phyloP scores from a whole-genome alignment of 2,797 vertebrate species.

The Bovichtus variegatus region DNA sequence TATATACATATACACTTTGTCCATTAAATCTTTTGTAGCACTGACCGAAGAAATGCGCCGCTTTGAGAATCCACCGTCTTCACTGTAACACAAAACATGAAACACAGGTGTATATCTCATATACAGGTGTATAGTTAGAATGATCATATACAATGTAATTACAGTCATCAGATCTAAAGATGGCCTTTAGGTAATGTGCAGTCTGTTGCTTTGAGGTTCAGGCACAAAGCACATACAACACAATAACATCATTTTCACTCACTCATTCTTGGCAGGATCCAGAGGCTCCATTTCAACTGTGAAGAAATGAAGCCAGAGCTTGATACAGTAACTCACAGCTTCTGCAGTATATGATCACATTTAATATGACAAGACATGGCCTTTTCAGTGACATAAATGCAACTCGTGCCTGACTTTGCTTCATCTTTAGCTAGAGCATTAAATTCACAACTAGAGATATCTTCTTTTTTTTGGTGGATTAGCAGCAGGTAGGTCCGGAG shows the following conservation, averaged over 20 bases:
- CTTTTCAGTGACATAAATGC: neutral
- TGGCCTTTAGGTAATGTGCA: neutral
- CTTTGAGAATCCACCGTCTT: constrained; percentile 55
- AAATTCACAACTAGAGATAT: neutral
- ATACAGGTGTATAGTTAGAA: neutral
- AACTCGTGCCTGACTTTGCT: neutral
- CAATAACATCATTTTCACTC: constrained; percentile 44
- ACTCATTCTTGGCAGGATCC: constrained; percentile 69
- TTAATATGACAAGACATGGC: neutral
- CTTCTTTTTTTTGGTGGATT: neutral
- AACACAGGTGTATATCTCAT: too few species aligned
- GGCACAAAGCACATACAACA: neutral
- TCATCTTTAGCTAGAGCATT: neutral
- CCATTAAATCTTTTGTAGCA: constrained; percentile 6
- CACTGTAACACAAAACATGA: constrained; percentile 61
- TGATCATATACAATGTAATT: neutral
- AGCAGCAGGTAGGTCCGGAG: neutral
- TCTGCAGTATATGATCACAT: neutral
- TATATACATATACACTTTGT: neutral
- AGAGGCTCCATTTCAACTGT: constrained; percentile 76
- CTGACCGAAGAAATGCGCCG: constrained; percentile 82
- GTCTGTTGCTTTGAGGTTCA: neutral
- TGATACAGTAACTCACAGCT: neutral
- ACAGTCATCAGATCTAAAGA: neutral
- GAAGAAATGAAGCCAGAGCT: neutral